Evolutionary conservation across 2,113 vertebrate genomes (phyloP).

Genomic region (Tonatia bakeri): DNA sequence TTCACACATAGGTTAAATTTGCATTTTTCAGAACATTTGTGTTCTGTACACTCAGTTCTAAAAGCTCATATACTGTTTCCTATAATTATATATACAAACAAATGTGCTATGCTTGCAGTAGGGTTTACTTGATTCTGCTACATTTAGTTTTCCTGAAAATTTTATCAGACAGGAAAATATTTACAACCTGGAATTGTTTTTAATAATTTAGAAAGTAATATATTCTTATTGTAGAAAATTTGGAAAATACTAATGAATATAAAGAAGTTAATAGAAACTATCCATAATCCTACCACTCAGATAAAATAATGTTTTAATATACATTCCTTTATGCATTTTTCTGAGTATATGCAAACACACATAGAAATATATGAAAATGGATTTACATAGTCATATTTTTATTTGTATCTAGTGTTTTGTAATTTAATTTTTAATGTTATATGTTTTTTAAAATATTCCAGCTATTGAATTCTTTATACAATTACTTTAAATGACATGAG

Average conservation of each 20-base stretch:
- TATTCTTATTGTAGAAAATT: not conserved
- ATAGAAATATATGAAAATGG: not conserved
- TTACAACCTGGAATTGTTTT: not conserved
- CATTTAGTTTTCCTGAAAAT: slow-evolving; percentile 18
- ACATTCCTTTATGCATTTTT: not conserved
- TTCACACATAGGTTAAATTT: not conserved
- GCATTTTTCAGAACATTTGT: not conserved
- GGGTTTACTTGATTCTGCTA: not conserved
- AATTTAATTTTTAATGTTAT: not conserved
- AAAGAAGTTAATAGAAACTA: not conserved
- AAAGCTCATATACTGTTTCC: not conserved
- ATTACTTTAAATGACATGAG: not conserved
- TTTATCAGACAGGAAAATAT: not conserved
- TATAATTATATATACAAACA: not conserved
- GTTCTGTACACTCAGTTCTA: not conserved
- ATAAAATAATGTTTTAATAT: not conserved
- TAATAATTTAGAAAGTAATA: not conserved
- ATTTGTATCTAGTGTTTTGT: not conserved
- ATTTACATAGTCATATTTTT: not conserved
- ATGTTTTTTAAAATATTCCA: not conserved
- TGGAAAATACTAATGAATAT: not conserved
- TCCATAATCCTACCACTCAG: not conserved
- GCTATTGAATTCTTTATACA: not conserved
- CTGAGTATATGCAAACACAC: not conserved
- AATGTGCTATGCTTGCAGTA: not conserved